Evolutionary conservation across 2,888 invertebrate genomes (phyloP).

Genomic region (Caenorhabditis zanzibari): DNA sequence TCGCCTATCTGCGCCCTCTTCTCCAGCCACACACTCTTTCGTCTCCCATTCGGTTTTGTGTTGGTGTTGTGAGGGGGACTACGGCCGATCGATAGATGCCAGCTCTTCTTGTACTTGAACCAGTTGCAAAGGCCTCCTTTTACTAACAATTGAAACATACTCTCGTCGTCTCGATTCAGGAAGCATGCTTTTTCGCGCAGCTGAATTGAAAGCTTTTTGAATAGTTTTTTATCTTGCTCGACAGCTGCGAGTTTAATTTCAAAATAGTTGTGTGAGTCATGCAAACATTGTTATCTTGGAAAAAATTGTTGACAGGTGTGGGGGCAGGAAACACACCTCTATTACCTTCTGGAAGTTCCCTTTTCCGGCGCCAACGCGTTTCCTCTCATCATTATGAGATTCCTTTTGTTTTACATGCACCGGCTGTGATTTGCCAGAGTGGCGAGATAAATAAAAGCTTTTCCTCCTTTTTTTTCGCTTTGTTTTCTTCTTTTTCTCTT

Average conservation of each 20-base stretch:
- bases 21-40: slow-evolving; percentile 19
- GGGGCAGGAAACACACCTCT: slow-evolving; percentile 31
- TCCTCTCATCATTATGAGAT: neutral
- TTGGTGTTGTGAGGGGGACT: slow-evolving; percentile 48
- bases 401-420: slow-evolving; percentile 54
- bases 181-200: neutral
- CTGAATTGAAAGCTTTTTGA: neutral
- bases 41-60: slow-evolving; percentile 54
- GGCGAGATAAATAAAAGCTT: slow-evolving; percentile 57
- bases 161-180: slow-evolving; percentile 6
- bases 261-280: slow-evolving; percentile 36
- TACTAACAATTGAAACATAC: slow-evolving; percentile 55
- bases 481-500: slow-evolving; percentile 39
- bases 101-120: slow-evolving; percentile 67
- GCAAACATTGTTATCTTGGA: slow-evolving; percentile 39
- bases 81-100: slow-evolving; percentile 51
- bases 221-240: neutral
- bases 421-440: slow-evolving; percentile 47
- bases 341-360: slow-evolving; percentile 27
- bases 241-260: slow-evolving; percentile 38
- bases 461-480: slow-evolving; percentile 27
- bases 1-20: slow-evolving; percentile 2
- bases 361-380: slow-evolving; percentile 8
- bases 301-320: slow-evolving; percentile 18
- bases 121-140: slow-evolving; percentile 53